Evolutionary conservation across 64 coral and sea anemone species (phyloP), one percentile per base, ranked within the genome.

Genomic region (Anthopleura sola): DNA sequence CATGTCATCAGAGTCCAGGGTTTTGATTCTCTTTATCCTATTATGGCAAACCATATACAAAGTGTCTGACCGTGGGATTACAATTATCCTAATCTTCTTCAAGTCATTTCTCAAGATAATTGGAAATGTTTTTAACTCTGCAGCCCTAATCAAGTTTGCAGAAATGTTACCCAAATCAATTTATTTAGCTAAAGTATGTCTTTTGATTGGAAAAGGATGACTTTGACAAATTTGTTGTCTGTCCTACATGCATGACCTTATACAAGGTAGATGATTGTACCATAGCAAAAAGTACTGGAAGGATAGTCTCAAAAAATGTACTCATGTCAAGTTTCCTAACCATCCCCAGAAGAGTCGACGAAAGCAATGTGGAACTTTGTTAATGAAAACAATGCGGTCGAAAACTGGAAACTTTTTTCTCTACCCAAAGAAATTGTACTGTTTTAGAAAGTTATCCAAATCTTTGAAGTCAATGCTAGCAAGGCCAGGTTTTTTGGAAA

Each of bases 31-130:
- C 32, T 92, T 92, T 74, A 37, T 87, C 19, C 68, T 92, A 36
- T 38, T 92, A 15, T 92, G 85, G 90, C 78, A 82, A 75, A 82
- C 78, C 26, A 21, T 92, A 54, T 87, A 87, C 51, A 92, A 83
- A 55, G 80, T 87, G 1, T 86, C 90, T 55, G 90, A 87, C 36
- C 38, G 80, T 87, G 90, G 58, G 57, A 75, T 87, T 49, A 57
- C 54, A 58, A 33, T 92, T 78, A 60, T 92, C 0, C 13, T 84
- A 32, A 87, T 75, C 20, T 92, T 87, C 20, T 58, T 92, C 24
- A 75, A 55, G 2, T 33, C 36, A 7, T 75, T 86, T 36, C 49
- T 86, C 17, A 32, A 15, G n/a, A 28, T 8, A 10, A 66, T 66
- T 66, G 60, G 23, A 24, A 66, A 66, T 5, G 53, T 54, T 6